Base-by-base conservation (phyloP, 1,140 invertebrate species). In the Pseudoatta argentina region DNA sequence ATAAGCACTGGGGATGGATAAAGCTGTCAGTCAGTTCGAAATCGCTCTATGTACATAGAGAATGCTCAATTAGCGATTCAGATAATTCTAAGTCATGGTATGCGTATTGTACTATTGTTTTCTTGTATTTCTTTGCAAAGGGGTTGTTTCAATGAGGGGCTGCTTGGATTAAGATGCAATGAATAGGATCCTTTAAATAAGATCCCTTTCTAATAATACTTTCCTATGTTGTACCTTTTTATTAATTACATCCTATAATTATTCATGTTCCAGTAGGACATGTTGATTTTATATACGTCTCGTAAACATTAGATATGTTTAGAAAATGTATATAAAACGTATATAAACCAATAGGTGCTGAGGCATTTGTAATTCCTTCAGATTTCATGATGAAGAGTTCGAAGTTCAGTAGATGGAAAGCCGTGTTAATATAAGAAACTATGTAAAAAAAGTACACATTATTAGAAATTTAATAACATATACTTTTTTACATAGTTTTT, bases 1-100 rank as follows among this genome's bases (percentile, higher is more conserved):
- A 73, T 82, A 73, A 61, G 14, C 67, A 21, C 18, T 14, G 39
- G 34, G 57, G 67, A 61, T 18, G 67, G 79, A 48, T 82, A 61
- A 82, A 82, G 79, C 79, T 82, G 79, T 82, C 79, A 82, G 55
- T 82, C 55, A 61, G 39, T 61, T 59, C 24, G 53, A 44, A 55
- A 72, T 44, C 39, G 39, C 24, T 18, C 24, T 82, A 53, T 82
- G 18, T 82, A 39, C 79, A 73, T 73, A 18, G 57, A 55, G 18
- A 73, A 82, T 73, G 55, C 67, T 82, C 53, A 82, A 82, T 82
- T 82, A 82, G 39, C 55, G 39, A 73, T 82, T 73, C 39, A 81
- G 34, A 30, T 71, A 72, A 72, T 81, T 72, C 21, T 27, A 21
- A 44, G 12, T 30, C 48, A 0, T 24, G 30, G n/a, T 30, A 6